Percentiles rank a stretch among this genome's conserved stretches.
These are phyloP conservation scores for fruit fly (Drosophila melanogaster) DNA, from an alignment of 1,140 invertebrate genomes.

Conservation along the genomic window DNA sequence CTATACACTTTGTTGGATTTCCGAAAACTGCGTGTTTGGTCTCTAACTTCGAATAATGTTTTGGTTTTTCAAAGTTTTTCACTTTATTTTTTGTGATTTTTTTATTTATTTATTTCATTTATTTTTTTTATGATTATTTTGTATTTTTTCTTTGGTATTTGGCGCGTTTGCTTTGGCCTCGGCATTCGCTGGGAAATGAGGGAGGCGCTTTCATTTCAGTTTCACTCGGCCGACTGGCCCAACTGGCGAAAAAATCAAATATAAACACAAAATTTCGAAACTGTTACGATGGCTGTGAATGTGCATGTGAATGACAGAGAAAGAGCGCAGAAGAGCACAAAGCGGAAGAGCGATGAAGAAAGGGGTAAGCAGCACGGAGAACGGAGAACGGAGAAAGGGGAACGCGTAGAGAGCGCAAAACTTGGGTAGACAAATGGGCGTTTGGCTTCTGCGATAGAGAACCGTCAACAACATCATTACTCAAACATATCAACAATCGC, in stretches of 20 bases:
- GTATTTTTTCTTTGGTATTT: constrained; percentile 10
- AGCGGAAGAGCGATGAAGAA: constrained; percentile 29
- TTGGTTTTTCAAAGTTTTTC: constrained; percentile 14
- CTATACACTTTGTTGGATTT: constrained; percentile 26
- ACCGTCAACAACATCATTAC: constrained; percentile 2
- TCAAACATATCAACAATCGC: constrained; percentile 10
- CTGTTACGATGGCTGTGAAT: constrained; percentile 38
- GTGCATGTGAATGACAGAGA: constrained; percentile 1
- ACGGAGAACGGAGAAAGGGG: neutral
- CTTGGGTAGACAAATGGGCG: constrained; percentile 50
- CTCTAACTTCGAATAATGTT: constrained; percentile 18
- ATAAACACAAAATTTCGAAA: constrained; percentile 78
- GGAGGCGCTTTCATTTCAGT: constrained; percentile 75
- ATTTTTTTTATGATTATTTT: constrained; percentile 7
- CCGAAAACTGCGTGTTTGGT: constrained; percentile 32
- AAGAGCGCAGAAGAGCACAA: constrained; percentile 11
- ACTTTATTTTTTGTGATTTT: neutral
- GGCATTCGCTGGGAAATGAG: constrained; percentile 48
- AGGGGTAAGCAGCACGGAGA: neutral
- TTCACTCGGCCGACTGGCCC: constrained; percentile 72
- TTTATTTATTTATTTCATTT: neutral
- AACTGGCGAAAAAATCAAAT: constrained; percentile 77
- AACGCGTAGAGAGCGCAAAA: constrained; percentile 19
- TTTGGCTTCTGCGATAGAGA: constrained; percentile 6
- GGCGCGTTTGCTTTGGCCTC: constrained; percentile 44